Base-by-base conservation (phyloP, 2,888 invertebrate genomes). In the Drosophila prostipennis region DNA sequence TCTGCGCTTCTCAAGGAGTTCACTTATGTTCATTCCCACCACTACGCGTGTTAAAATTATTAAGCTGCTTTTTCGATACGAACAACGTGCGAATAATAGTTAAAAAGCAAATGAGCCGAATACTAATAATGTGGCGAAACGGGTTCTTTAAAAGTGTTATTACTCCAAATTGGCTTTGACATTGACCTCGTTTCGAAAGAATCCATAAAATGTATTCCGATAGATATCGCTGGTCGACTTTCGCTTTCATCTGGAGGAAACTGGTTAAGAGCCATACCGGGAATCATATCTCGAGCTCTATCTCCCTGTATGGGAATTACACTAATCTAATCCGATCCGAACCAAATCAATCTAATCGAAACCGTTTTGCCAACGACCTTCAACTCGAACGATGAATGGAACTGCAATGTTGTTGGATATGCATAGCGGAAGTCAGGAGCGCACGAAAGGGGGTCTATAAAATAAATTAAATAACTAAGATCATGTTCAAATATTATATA, bases 291-390 rank as follows among this genome's bases (percentile, higher is more conserved):
- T 42, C 19, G 42, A 8, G 16, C 19, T 42, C 49, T 51, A 16
- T 43, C 43, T 39, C 32, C 37, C 11, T 43, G 8, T 40, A 34
- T 61, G 42, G 34, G 45, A 19, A 64, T 37, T 55, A 42, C 63
- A 58, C 59, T 70, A 71, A 79, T 81, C 75, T 67, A 72, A 82
- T 85, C 73, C 70, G 61, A 71, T 59, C 46, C 19, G 58, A 75
- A 43, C 57, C 39, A 59, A 79, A 77, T 82, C 69, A 67, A 83
- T 72, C 82, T 79, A 72, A 77, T 79, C 77, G 46, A 52, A 73
- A 63, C 48, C 42, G 58, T 59, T 59, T 71, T 67, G 63, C 43
- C 39, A 64, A 58, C 54, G 72, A 42, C 65, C 72, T 78, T 76
- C 68, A 54, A 57, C 73, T 53, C 42, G 14, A 29, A 29, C 53